Evolutionary conservation across 2,797 vertebrate genomes (phyloP).

Genomic region (Pagetopsis macropterus): DNA sequence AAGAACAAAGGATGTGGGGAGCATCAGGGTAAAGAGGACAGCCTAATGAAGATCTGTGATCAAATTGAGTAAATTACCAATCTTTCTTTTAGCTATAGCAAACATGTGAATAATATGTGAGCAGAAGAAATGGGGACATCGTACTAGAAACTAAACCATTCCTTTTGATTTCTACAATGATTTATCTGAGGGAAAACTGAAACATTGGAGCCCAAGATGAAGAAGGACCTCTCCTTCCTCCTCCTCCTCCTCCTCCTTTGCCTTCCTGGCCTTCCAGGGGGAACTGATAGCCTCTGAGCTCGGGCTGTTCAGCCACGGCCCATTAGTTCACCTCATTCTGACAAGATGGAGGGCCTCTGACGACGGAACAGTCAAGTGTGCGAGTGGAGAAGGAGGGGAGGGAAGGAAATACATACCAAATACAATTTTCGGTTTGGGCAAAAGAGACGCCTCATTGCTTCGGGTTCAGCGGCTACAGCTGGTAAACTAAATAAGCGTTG

Average conservation of each 20-base stretch:
- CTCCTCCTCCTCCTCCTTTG: slow-evolving; percentile 36
- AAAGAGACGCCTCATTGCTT: slow-evolving; percentile 62
- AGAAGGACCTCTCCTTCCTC: slow-evolving; percentile 37
- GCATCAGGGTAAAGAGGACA: not conserved
- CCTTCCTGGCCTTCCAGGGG: slow-evolving; percentile 61
- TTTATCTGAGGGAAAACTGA: slow-evolving; percentile 29
- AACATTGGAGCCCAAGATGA: slow-evolving; percentile 35
- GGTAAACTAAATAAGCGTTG: slow-evolving; percentile 68
- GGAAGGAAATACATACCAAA: slow-evolving; percentile 42
- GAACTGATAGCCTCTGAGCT: slow-evolving; percentile 75
- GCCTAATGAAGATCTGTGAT: not conserved
- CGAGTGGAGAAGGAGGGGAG: slow-evolving; percentile 9
- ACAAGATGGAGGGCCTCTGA: slow-evolving; percentile 78
- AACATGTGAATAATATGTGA: slow-evolving; percentile 12
- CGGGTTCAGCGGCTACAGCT: slow-evolving; percentile 68
- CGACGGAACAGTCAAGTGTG: slow-evolving; percentile 65
- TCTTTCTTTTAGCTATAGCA: slow-evolving; percentile 10
- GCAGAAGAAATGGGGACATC: slow-evolving; percentile 17
- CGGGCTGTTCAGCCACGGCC: slow-evolving; percentile 71
- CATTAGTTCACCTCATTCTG: slow-evolving; percentile 76
- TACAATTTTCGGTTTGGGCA: slow-evolving; percentile 38
- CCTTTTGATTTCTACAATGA: slow-evolving; percentile 34
- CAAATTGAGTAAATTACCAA: slow-evolving; percentile 17
- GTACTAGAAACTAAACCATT: slow-evolving; percentile 21
- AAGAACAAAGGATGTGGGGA: not conserved